Evolutionary conservation across 2,113 vertebrate species (phyloP), one percentile per base, ranked within the genome.

Genomic region (Cyphomyrus plagiostoma): DNA sequence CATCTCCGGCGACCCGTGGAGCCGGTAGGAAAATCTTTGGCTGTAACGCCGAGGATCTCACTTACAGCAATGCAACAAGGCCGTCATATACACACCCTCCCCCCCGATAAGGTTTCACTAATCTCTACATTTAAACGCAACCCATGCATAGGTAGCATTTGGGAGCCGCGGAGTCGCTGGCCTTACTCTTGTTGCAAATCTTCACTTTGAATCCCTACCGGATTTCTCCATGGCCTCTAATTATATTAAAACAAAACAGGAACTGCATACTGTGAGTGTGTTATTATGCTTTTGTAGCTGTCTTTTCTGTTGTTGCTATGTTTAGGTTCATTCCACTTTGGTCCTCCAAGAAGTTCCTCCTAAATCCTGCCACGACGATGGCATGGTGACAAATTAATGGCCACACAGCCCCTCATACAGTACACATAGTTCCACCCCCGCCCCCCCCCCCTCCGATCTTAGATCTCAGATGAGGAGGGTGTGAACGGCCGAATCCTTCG

Each of bases 341-440:
- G 42, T 80, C 74, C 17, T 80, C 17, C 13, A 39, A 80, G 35
- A 80, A 15, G 35, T 80, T 21, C 30, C 74, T 80, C 17, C 74
- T 80, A 80, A 80, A 80, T 80, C 35, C 74, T 80, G 35, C 15
- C 15, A 80, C 35, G 74, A 80, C 13, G 74, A 80, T 42, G 74
- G 74, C 35, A 80, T 80, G 74, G 30, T 80, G 74, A 80, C 74
- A 80, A 80, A 80, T 80, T 80, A 80, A 80, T 42, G 74, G 74
- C 35, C 35, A 80, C 13, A 0, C 74, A 42, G 35, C 19, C 74
- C 35, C 74, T 42, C 13, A 80, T 80, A 19, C 50, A 15, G 50
- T 13, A 49, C 30, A 74, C 70, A 74, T 35, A 74, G 70, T 66
- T 2, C 6, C 62, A 35, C 62, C 3, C 11, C 26, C 30, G 30